Evolutionary conservation across 2,113 vertebrate species (phyloP).

Genomic region (Vombatus ursinus): DNA sequence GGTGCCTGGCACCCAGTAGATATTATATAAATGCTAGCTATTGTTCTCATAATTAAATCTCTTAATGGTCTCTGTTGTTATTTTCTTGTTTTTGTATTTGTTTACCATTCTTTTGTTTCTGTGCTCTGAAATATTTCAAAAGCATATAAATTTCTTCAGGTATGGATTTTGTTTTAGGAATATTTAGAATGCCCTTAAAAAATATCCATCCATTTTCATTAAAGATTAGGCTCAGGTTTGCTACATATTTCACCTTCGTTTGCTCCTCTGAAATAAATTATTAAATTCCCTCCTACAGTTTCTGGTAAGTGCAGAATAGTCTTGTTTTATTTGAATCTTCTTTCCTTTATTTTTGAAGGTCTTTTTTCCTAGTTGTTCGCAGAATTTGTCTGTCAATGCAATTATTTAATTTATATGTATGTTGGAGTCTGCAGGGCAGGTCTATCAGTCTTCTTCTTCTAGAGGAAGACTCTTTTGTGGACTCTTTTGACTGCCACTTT

Average conservation of each 20-base stretch:
- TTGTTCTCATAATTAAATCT: background rate
- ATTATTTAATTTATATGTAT: background rate
- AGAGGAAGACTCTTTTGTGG: no score
- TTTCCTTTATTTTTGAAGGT: background rate
- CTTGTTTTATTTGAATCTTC: background rate
- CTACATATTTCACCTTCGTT: background rate
- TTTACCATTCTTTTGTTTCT: background rate
- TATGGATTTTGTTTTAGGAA: background rate
- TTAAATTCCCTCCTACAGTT: background rate
- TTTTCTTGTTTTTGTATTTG: background rate
- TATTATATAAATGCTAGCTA: no score
- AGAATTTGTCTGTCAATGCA: background rate
- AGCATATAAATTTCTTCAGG: background rate
- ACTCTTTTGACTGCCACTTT: no score
- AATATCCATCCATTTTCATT: background rate
- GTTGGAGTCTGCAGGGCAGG: no score
- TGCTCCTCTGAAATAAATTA: background rate
- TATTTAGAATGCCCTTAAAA: background rate
- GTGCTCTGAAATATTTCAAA: background rate
- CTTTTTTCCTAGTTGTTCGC: background rate
- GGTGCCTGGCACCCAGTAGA: no score
- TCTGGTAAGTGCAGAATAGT: background rate
- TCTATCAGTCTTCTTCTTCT: no score
- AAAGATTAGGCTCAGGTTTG: background rate
- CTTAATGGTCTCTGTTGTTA: background rate